phyloP scores from a whole-genome alignment of 2,888 invertebrate genomes.

The Noctua janthe region DNA sequence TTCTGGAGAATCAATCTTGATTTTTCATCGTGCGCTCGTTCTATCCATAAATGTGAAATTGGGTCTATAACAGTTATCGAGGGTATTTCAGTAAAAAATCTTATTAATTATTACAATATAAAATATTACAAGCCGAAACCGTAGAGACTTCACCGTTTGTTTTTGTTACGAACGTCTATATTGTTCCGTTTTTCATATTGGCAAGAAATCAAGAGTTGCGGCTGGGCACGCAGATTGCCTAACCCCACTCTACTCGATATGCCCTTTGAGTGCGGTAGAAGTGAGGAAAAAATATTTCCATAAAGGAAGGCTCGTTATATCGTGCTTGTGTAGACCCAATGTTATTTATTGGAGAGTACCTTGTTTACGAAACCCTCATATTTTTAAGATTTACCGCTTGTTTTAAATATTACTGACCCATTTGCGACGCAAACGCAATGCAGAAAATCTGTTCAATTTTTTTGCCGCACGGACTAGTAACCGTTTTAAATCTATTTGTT shows the following conservation, averaged over 20 bases:
- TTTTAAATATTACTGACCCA: conserved; percentile 74
- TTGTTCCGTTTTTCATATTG: conserved; percentile 43
- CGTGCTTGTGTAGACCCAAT: conserved; percentile 65
- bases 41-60: conserved; percentile 6
- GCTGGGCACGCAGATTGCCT: conserved; percentile 44
- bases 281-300: conserved; percentile 67
- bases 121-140: background rate
- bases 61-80: background rate
- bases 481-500: conserved; percentile 65
- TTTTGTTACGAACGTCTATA: conserved; percentile 28
- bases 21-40: background rate
- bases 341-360: conserved; percentile 77
- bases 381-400: conserved; percentile 77
- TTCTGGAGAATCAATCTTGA: background rate
- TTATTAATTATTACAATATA: background rate
- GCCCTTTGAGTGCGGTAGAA: conserved; percentile 57
- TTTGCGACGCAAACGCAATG: conserved; percentile 64
- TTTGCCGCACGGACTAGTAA: conserved; percentile 51
- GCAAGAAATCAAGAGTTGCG: conserved; percentile 53
- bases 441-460: conserved; percentile 64
- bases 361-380: conserved; percentile 77
- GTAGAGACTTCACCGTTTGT: conserved; percentile 3
- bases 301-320: conserved; percentile 70
- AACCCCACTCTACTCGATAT: conserved; percentile 55
- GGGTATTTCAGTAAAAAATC: background rate